Percentiles rank a stretch among this genome's conserved stretches.
Conservation (phyloP, 92 coral and sea anemone genomes). For the Epizoanthus scotinus region DNA sequence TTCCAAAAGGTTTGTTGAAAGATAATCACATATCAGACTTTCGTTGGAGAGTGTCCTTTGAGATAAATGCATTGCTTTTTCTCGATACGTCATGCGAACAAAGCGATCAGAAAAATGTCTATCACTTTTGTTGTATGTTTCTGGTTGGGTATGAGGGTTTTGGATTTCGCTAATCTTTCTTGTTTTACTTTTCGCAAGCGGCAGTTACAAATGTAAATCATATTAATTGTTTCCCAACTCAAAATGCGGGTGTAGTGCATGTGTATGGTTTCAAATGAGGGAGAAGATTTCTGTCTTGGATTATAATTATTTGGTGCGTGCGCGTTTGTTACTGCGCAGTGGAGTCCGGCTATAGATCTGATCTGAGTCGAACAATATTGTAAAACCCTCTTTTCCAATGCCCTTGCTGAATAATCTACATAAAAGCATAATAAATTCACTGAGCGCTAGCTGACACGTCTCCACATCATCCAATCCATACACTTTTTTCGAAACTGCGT, state of each 20-base stretch:
- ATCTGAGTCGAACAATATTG: neutral
- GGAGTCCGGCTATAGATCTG: neutral
- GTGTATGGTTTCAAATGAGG: conserved; percentile 38
- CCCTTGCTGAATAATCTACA: neutral
- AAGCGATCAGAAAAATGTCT: conserved; percentile 35
- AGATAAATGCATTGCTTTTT: conserved; percentile 1
- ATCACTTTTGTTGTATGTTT: conserved; percentile 13
- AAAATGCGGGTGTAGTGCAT: conserved; percentile 15
- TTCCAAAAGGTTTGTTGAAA: conserved; percentile 87
- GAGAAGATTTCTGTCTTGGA: conserved; percentile 26
- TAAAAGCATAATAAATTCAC: neutral
- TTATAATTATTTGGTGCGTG: conserved; percentile 32
- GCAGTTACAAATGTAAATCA: neutral
- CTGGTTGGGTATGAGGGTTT: conserved; percentile 6
- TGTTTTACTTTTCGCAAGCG: neutral
- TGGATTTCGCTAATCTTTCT: neutral
- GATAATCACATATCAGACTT: neutral
- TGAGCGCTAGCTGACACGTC: neutral
- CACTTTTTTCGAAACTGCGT: no score
- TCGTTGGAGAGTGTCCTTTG: neutral
- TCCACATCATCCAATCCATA: no score
- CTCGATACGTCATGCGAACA: conserved; percentile 39
- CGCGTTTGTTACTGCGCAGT: conserved; percentile 23
- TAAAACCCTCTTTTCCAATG: neutral
- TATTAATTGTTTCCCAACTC: neutral